Evolutionary conservation across 2,888 invertebrate genomes (phyloP).

Genomic region (Philereme vetulata): DNA sequence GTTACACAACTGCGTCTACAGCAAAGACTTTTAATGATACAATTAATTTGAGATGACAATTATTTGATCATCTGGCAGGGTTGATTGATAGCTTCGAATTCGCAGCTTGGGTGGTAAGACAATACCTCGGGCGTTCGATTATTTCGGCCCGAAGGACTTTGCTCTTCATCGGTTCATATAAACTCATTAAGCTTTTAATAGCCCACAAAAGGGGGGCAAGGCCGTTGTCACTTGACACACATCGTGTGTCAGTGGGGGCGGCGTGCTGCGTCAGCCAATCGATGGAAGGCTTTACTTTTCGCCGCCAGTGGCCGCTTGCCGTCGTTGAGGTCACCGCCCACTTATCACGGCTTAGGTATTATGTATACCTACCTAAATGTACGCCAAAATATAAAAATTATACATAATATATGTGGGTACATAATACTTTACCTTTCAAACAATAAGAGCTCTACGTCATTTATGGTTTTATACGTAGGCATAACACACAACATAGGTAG

Average conservation of each 20-base stretch:
- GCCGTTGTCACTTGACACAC: constrained; percentile 78
- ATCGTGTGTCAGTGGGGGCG: constrained; percentile 69
- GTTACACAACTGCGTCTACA: background rate
- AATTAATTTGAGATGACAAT: constrained; percentile 6
- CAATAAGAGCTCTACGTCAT: background rate
- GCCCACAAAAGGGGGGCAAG: constrained; percentile 76
- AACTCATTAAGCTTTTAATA: constrained; percentile 81
- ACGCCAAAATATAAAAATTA: constrained; percentile 6
- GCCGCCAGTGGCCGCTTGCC: constrained; percentile 54
- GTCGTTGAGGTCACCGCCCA: constrained; percentile 65
- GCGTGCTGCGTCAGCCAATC: constrained; percentile 78
- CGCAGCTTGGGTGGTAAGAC: constrained; percentile 22
- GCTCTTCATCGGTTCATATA: constrained; percentile 64
- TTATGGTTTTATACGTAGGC: background rate
- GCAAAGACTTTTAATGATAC: constrained; percentile 1
- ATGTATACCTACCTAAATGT: constrained; percentile 2
- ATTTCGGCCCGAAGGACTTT: constrained; percentile 59
- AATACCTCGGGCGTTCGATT: constrained; percentile 40
- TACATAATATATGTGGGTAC: constrained; percentile 6
- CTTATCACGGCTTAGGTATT: constrained; percentile 46
- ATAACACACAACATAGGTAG: background rate
- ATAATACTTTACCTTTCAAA: background rate
- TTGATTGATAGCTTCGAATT: constrained; percentile 38
- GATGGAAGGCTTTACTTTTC: constrained; percentile 63
- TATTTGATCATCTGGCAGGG: constrained; percentile 28